Percentiles rank a stretch among this genome's conserved stretches.
Conservation (phyloP, 2,888 invertebrate species). For the Cosmia pyralina region DNA sequence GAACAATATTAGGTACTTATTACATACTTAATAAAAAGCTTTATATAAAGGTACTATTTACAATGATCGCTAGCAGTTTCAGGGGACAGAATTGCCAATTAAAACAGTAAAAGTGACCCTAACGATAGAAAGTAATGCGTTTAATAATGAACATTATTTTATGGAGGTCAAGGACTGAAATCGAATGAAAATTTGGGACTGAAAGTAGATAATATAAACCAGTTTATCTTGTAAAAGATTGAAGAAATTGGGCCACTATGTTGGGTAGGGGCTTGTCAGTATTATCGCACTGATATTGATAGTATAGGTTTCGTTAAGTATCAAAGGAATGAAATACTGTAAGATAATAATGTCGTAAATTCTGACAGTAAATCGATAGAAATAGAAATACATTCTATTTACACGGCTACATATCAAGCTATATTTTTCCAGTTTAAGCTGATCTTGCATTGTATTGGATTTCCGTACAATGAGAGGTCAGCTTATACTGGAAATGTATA, state of each 20-base stretch:
- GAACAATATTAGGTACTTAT: conserved; percentile 23
- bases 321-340: conserved; percentile 14
- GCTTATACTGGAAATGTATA: too few species aligned
- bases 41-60: conserved; percentile 33
- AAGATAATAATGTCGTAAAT: conserved; percentile 1
- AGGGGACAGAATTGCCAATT: conserved; percentile 55
- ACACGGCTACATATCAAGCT: too few species aligned
- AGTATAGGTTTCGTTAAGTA: conserved; percentile 7
- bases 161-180: conserved; percentile 28
- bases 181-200: conserved; percentile 10
- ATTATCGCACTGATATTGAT: conserved; percentile 45
- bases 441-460: too few species aligned
- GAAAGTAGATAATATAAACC: conserved; percentile 6
- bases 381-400: too few species aligned
- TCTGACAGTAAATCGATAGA: background rate
- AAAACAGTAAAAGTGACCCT: conserved; percentile 41
- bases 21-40: conserved; percentile 15
- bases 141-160: conserved; percentile 46
- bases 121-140: conserved; percentile 31
- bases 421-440: too few species aligned
- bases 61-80: conserved; percentile 43
- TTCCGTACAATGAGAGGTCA: too few species aligned
- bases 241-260: conserved; percentile 50
- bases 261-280: conserved; percentile 44
- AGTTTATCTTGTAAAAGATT: conserved; percentile 40